Evolutionary conservation across 1,140 invertebrate species (phyloP).

Genomic region (Neotoxoptera formosana): DNA sequence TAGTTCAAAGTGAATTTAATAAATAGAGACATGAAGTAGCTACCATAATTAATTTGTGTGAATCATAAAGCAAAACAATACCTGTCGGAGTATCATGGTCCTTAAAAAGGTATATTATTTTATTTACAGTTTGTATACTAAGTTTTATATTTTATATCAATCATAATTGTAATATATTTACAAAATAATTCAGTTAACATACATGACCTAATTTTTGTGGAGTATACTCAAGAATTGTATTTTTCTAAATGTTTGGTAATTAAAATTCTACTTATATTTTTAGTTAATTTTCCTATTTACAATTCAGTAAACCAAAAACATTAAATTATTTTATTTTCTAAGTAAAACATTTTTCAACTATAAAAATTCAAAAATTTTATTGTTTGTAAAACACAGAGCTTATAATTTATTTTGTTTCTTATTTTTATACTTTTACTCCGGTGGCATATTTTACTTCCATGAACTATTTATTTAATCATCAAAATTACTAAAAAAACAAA

Average conservation of each 20-base stretch:
- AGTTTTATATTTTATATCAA: not conserved
- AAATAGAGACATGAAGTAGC: not conserved
- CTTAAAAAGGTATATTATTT: constrained; percentile 27
- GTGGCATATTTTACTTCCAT: no score
- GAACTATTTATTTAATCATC: not conserved
- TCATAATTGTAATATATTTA: not conserved
- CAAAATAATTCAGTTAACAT: not conserved
- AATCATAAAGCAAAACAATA: not conserved
- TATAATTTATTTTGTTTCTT: not conserved
- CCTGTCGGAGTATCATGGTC: not conserved
- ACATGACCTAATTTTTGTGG: not conserved
- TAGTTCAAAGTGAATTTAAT: not conserved
- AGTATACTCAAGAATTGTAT: not conserved
- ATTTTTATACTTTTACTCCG: not conserved
- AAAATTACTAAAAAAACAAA: not conserved
- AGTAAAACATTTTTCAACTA: not conserved
- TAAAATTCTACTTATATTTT: not conserved
- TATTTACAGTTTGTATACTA: not conserved
- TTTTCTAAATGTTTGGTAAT: not conserved
- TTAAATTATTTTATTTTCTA: not conserved
- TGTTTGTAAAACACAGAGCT: not conserved
- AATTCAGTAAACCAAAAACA: not conserved
- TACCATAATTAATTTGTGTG: not conserved
- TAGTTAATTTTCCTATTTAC: not conserved
- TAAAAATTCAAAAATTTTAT: not conserved